These are phyloP conservation scores for Ictidomys tridecemlineatus DNA, from an alignment of 2,113 vertebrate species.

Conservation along the genomic window DNA sequence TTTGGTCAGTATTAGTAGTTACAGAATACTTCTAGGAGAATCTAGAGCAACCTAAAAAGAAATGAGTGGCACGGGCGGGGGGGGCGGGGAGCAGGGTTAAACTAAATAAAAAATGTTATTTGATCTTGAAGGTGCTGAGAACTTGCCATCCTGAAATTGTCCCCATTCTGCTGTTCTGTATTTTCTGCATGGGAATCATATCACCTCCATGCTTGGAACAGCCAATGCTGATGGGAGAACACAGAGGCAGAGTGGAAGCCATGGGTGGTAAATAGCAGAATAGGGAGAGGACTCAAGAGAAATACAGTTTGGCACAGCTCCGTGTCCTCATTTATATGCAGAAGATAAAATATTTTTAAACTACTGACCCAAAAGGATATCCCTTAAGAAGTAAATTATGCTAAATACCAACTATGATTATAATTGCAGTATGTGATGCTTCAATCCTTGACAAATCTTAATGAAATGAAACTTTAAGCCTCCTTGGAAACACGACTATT, in stretches of 20 bases:
- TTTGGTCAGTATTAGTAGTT: neutral
- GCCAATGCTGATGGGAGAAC: neutral
- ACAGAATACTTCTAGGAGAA: neutral
- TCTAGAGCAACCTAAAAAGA: neutral
- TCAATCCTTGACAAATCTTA: conserved; percentile 58
- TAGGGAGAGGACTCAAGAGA: neutral
- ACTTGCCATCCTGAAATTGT: neutral
- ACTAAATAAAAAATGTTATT: neutral
- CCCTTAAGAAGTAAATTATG: neutral
- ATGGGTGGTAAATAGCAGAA: neutral
- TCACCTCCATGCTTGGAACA: neutral
- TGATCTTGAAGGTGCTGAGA: neutral
- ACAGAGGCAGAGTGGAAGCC: neutral
- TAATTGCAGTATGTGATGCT: conserved; percentile 20
- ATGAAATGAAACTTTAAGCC: conserved; percentile 37
- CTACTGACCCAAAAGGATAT: neutral
- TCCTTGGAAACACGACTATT: conserved; percentile 32
- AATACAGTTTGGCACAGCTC: neutral
- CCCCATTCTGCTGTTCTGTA: neutral
- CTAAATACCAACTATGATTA: conserved; percentile 57
- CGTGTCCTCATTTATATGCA: neutral
- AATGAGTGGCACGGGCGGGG: neutral
- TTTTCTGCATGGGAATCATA: neutral
- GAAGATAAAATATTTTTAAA: conserved; percentile 58
- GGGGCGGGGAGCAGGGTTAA: neutral